Evolutionary conservation across 2,888 invertebrate genomes (phyloP).

Genomic region (Norana najaformis): DNA sequence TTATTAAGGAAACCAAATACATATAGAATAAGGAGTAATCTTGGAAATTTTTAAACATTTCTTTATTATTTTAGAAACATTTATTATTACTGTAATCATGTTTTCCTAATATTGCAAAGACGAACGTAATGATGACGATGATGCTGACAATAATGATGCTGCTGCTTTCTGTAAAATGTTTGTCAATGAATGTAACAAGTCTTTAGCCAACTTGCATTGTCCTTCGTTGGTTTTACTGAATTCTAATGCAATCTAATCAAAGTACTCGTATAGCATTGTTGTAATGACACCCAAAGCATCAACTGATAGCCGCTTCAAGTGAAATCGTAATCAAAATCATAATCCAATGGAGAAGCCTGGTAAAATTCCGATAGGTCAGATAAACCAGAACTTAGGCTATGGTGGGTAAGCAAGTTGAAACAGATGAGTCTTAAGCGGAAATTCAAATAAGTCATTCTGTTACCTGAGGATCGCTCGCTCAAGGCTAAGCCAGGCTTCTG

Average conservation of each 20-base stretch:
- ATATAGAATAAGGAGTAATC: not conserved
- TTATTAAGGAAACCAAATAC: not conserved
- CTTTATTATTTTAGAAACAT: not conserved
- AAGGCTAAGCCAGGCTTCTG: conserved; percentile 58
- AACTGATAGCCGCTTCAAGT: too few species aligned
- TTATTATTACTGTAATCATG: not conserved
- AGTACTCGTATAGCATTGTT: too few species aligned
- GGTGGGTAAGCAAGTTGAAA: too few species aligned
- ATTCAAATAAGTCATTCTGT: not conserved
- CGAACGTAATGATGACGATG: not conserved
- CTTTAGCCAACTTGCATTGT: not conserved
- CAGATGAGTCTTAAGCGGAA: too few species aligned
- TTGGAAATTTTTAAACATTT: too few species aligned
- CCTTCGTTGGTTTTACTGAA: not conserved
- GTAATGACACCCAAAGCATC: too few species aligned
- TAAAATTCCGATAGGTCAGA: too few species aligned
- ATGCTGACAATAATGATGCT: not conserved
- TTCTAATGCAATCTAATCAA: too few species aligned
- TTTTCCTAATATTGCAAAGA: not conserved
- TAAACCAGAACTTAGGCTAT: too few species aligned
- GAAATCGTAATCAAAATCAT: too few species aligned
- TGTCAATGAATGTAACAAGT: too few species aligned
- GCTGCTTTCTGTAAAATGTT: not conserved
- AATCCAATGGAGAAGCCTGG: too few species aligned
- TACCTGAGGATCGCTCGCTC: conserved; percentile 53